Base-by-base conservation (phyloP, 2,113 vertebrate species). In the Cathartes aura region DNA sequence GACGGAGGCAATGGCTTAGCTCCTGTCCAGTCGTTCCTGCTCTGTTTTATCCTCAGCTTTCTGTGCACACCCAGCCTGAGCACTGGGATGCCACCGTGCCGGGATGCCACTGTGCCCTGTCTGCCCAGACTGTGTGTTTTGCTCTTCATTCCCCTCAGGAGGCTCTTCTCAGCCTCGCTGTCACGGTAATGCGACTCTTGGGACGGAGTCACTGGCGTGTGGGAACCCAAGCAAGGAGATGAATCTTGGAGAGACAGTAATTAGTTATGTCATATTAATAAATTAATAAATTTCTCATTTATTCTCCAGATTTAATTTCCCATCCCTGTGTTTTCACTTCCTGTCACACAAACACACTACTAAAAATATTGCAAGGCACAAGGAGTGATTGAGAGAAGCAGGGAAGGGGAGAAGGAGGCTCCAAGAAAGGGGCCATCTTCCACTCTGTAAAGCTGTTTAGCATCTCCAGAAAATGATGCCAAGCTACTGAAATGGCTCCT, bases 231-330 rank as follows among this genome's bases (percentile, higher is more conserved):
- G 90, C 93, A 90, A 94, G 81, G 71, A 97, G 97, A 91, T 82
- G 71, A 94, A 94, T 97, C 96, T 95, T 67, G 92, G 87, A 81
- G 96, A 98, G 95, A 86, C 34, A 38, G 90, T 98, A 98, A 98
- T 98, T 97, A 98, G 94, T 90, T 95, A 87, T 97, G 97, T 93
- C 96, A 95, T 96, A 97, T 97, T 98, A 97, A 98, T 97, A 98
- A 82, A 94, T 90, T 78, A 93, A 97, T 96, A 95, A 94, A 81
- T 82, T 79, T 80, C 92, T 96, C 82, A 85, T 98, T 96, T 96
- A 96, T 97, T 93, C 93, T 92, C 87, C 86, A 85, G 79, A 97
- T 98, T 96, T 95, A 70, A 98, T 97, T 98, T 98, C 96, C 91
- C 82, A 26, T 92, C 70, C 76, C 56, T 9, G 45, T 55, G 17